phyloP scores from a whole-genome alignment of 2,113 vertebrate genomes.

The Dicerorhinus sumatrensis region DNA sequence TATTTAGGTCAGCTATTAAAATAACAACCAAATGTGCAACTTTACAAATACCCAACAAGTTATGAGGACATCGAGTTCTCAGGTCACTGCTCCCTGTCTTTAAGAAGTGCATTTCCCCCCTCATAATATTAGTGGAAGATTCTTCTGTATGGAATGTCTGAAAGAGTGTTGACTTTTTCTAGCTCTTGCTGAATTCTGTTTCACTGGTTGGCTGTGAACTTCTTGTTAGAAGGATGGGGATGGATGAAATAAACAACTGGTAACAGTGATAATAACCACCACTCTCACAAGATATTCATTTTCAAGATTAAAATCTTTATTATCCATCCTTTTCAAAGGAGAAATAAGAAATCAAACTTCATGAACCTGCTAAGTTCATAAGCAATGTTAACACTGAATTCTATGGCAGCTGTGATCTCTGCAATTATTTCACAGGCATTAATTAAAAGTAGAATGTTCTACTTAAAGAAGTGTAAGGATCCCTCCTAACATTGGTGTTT shows the following conservation, averaged over 20 bases:
- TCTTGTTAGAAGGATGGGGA: not conserved
- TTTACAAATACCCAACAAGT: not conserved
- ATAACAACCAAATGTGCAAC: not conserved
- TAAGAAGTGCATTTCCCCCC: not conserved
- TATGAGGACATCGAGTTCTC: not conserved
- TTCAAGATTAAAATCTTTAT: constrained; percentile 28
- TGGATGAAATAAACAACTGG: not conserved
- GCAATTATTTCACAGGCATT: not conserved
- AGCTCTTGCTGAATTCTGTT: not conserved
- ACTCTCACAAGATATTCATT: not conserved
- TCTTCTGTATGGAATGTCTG: not conserved
- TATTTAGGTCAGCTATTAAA: not conserved
- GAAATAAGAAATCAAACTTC: not conserved
- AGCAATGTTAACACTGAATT: not conserved
- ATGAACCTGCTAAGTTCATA: not conserved
- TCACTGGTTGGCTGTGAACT: not conserved
- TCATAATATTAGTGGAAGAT: not conserved
- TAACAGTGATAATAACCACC: not conserved
- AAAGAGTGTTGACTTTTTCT: not conserved
- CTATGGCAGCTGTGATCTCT: not conserved
- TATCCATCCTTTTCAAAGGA: not conserved
- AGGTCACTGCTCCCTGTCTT: not conserved
- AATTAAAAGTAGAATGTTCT: not conserved
- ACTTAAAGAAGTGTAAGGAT: not conserved
- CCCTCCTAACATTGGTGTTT: not conserved